Conservation (phyloP, 1,140 invertebrate species). For the Pantala flavescens region DNA sequence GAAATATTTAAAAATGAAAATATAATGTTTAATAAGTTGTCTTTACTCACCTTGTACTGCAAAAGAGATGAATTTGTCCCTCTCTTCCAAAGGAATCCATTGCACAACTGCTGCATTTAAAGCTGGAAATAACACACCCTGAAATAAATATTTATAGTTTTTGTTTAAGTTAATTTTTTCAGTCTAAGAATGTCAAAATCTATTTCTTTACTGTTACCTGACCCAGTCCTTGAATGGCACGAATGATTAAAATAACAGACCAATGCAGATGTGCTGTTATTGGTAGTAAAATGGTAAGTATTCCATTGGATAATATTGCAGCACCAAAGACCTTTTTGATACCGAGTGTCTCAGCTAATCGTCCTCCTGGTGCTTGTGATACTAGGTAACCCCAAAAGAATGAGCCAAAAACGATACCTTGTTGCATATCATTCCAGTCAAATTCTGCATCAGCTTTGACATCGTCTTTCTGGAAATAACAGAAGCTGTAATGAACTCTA, state of each 20-base stretch:
- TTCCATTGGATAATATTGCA: conserved; percentile 37
- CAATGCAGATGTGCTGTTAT: conserved; percentile 28
- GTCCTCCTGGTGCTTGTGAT: conserved; percentile 41
- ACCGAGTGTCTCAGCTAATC: conserved; percentile 34
- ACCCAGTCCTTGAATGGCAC: conserved; percentile 22
- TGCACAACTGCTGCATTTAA: conserved; percentile 40
- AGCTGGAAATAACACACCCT: conserved; percentile 44
- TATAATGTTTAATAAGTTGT: too few relatives aligned
- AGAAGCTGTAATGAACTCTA: too few relatives aligned
- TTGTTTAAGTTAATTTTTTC: too few relatives aligned
- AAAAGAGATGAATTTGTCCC: conserved; percentile 23
- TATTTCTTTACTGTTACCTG: conserved; percentile 16
- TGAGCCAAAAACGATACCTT: conserved; percentile 34
- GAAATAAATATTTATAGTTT: too few relatives aligned
- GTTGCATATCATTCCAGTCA: conserved; percentile 27
- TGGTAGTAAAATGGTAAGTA: conserved; percentile 40
- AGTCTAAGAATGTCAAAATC: too few relatives aligned
- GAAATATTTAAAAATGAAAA: too few relatives aligned
- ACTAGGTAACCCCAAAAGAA: conserved; percentile 42
- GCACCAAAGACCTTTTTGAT: conserved; percentile 36
- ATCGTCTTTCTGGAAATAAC: too few relatives aligned
- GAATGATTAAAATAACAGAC: conserved; percentile 19
- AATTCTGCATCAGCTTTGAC: conserved; percentile 25
- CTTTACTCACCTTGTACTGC: conserved; percentile 14
- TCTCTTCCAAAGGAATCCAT: conserved; percentile 43